Evolutionary conservation across 2,797 vertebrate genomes (phyloP).

Genomic region (Prionace glauca): DNA sequence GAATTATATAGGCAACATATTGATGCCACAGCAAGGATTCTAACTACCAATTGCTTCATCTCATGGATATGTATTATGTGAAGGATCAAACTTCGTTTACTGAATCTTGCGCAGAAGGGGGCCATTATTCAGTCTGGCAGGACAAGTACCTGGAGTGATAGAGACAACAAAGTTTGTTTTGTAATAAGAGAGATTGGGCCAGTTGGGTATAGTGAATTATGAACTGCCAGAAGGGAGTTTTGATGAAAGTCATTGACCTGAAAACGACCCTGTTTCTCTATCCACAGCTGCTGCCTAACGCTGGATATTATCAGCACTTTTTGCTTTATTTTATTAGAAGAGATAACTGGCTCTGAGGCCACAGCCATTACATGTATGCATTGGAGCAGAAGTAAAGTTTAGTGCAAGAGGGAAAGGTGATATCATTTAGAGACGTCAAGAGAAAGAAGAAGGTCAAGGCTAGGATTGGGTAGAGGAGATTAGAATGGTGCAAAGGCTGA

Average conservation of each 20-base stretch:
- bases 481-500: not conserved
- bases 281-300: not conserved
- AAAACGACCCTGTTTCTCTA: not conserved
- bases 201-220: not conserved
- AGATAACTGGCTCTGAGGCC: not conserved
- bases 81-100: not conserved
- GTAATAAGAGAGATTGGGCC: not conserved
- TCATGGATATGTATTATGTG: not conserved
- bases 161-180: not conserved
- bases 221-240: not conserved
- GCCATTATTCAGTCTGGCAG: not conserved
- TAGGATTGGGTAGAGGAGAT: not conserved
- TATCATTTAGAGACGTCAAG: not conserved
- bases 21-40: too few species aligned
- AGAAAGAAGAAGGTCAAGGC: not conserved
- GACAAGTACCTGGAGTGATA: not conserved
- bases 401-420: not conserved
- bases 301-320: not conserved
- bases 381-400: not conserved
- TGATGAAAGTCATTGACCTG: not conserved
- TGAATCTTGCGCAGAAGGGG: not conserved
- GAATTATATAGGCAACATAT: too few species aligned
- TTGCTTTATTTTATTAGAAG: not conserved
- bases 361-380: not conserved
- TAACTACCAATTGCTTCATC: too few species aligned